Conservation (phyloP, 2,113 vertebrate species). For the Sclerurus mexicanus region DNA sequence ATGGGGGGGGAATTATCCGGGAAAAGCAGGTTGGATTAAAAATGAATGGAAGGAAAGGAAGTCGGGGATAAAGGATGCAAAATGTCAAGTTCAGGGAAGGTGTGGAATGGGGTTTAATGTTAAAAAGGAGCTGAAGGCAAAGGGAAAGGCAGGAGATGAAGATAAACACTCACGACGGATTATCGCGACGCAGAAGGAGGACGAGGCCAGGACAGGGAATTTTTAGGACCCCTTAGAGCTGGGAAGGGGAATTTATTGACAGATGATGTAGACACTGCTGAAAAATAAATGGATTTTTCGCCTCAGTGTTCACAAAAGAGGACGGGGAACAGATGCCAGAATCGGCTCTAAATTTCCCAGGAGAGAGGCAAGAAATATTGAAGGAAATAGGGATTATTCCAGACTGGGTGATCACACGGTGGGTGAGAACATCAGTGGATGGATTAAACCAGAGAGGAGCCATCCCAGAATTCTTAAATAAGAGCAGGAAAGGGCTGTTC, state of each 20-base stretch:
- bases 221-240: not conserved
- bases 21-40: not conserved
- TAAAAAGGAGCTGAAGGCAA: not conserved
- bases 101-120: not conserved
- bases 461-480: not conserved
- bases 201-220: constrained; percentile 21
- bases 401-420: constrained; percentile 26
- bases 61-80: not conserved
- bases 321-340: constrained; percentile 64
- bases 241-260: constrained; percentile 60
- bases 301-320: constrained; percentile 67
- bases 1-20: not conserved
- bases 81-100: not conserved
- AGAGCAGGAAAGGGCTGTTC: not conserved
- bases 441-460: not conserved
- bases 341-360: constrained; percentile 62
- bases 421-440: not conserved
- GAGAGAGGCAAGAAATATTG: constrained; percentile 54
- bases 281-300: constrained; percentile 71
- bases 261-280: constrained; percentile 55
- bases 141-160: not conserved
- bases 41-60: not conserved
- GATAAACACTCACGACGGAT: not conserved
- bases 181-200: not conserved
- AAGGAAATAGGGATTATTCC: constrained; percentile 47